Base-by-base conservation (phyloP, 1,140 invertebrate species). In the Diploscapter pachys region DNA sequence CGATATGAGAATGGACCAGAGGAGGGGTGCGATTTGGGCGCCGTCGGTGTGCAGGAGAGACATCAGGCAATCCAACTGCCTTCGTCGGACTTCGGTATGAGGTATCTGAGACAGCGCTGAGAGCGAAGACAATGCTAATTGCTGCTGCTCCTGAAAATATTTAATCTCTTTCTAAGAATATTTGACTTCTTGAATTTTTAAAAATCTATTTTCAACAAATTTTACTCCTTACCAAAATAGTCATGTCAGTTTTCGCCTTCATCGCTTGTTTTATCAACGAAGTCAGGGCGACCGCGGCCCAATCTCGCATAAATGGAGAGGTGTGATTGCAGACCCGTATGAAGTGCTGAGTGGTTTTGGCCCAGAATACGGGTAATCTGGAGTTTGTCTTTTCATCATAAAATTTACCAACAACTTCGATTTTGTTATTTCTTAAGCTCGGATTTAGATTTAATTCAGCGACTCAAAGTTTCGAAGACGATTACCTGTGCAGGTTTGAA, bases 271-370 rank as follows among this genome's bases (percentile, higher is more conserved):
- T 93, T 0, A 98, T 93, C 31, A 99, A 87, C 83, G 93, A 94
- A 0, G 95, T 98, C 13, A 98, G 91, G 3, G 95, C 94, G 87
- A 97, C 94, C 2, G 96, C 94, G 4, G 95, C 95, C 95, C 95
- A 98, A 87, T 95, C 94, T 53, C 96, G 89, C 92, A 98, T 94
- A 73, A 92, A 89, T 71, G 93, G 92, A 82, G 97, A 93, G 0
- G 95, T 93, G 89, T 98, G 95, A 83, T 93, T 92, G 85, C 95
- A 97, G 52, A 89, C 86, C 88, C 70, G 68, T n/a, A 74, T 57
- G 11, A 74, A 74, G 56, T 74, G 73, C 13, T 13, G 54, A 2
- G 73, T 11, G 5, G 64, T 31, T 69, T 69, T 74, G 31, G 6
- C 6, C 73, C 73, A 74, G 11, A 56, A 74, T n/a, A 66, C 56